Evolutionary conservation across 2,888 invertebrate species (phyloP).

Genomic region (Macaria liturata): DNA sequence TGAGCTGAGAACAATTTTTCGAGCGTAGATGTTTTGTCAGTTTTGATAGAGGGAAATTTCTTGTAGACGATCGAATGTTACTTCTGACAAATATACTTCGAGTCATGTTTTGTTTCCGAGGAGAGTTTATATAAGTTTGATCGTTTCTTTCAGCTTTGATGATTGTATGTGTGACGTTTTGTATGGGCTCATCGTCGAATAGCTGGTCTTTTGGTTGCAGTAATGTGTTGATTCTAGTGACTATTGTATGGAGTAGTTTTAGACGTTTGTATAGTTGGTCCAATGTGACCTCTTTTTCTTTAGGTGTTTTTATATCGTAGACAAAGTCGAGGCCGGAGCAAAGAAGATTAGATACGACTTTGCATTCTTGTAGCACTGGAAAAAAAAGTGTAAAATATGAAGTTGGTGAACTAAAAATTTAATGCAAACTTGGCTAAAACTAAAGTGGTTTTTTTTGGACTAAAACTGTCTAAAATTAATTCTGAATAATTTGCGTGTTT

Average conservation of each 20-base stretch:
- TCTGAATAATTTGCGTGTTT: too few species aligned
- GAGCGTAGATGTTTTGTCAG: slow-evolving; percentile 59
- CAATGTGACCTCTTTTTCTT: slow-evolving; percentile 44
- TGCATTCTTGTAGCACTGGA: slow-evolving; percentile 69
- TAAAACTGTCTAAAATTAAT: too few species aligned
- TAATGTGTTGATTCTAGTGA: slow-evolving; percentile 59
- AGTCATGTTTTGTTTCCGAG: slow-evolving; percentile 47
- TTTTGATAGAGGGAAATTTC: slow-evolving; percentile 55
- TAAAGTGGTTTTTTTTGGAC: too few species aligned
- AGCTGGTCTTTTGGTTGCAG: slow-evolving; percentile 64
- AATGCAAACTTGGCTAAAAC: too few species aligned
- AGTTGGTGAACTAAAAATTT: too few species aligned
- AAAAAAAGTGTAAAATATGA: neutral
- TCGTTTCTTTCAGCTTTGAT: slow-evolving; percentile 37
- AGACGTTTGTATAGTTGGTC: slow-evolving; percentile 64
- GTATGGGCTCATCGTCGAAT: slow-evolving; percentile 47
- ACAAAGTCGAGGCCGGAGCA: slow-evolving; percentile 47
- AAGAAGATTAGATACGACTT: slow-evolving; percentile 66
- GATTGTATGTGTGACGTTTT: slow-evolving; percentile 60
- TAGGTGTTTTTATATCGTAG: slow-evolving; percentile 49
- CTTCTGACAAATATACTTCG: slow-evolving; percentile 65
- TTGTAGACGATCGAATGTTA: slow-evolving; percentile 56
- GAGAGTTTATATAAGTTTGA: slow-evolving; percentile 56
- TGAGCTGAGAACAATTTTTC: slow-evolving; percentile 57
- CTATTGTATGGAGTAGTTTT: slow-evolving; percentile 66